Conservation (phyloP, 1,140 invertebrate species). For the Acromyrmex echinatior region DNA sequence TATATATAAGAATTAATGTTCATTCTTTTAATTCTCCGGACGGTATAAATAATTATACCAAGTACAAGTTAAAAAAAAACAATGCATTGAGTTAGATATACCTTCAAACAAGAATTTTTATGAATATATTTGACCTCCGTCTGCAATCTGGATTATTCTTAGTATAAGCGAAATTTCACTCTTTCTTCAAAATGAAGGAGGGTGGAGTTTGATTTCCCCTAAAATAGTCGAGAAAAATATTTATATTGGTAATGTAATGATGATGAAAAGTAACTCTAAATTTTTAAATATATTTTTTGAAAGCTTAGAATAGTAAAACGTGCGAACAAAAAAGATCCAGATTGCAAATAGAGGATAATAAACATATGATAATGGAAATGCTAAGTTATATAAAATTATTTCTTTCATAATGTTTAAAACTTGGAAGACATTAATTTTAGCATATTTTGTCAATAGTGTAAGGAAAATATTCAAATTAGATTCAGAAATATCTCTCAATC, state of each 20-base stretch:
- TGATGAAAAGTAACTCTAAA: too few species aligned
- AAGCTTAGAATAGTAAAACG: too few species aligned
- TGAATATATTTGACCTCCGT: neutral
- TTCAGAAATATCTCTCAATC: neutral
- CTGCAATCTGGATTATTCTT: too few species aligned
- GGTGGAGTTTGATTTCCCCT: too few species aligned
- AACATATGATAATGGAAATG: neutral
- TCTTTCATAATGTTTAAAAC: neutral
- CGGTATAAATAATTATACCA: neutral
- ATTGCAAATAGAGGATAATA: too few species aligned
- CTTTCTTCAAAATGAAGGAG: too few species aligned
- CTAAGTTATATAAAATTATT: neutral
- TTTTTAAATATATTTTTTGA: too few species aligned
- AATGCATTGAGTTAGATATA: neutral
- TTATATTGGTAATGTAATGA: too few species aligned
- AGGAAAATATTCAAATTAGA: slow-evolving; percentile 3
- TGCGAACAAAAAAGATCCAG: too few species aligned
- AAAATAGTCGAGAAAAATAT: too few species aligned
- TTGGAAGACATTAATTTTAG: neutral
- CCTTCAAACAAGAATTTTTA: neutral
- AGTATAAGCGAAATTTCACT: too few species aligned
- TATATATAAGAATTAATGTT: neutral
- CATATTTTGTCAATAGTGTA: neutral
- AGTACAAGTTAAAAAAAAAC: neutral
- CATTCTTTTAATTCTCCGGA: neutral